Evolutionary conservation across 2,888 invertebrate species (phyloP).

Genomic region (Agapostemon virescens): DNA sequence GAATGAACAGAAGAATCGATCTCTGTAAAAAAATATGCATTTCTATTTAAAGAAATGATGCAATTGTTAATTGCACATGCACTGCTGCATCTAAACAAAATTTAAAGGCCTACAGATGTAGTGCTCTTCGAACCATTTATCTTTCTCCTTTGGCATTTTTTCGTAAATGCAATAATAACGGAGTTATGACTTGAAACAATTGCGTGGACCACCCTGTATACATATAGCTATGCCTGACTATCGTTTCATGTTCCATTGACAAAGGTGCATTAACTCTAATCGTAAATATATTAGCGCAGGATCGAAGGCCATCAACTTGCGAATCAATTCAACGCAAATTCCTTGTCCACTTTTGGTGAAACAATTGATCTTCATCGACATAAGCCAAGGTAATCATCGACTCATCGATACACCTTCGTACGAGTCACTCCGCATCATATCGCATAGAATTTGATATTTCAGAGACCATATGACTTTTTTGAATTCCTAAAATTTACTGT

Average conservation of each 20-base stretch:
- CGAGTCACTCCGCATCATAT: background rate
- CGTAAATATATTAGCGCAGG: constrained; percentile 35
- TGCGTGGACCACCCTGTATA: too few species aligned
- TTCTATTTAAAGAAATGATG: too few species aligned
- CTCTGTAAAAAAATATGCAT: too few species aligned
- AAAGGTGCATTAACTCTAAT: constrained; percentile 56
- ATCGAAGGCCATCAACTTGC: constrained; percentile 44
- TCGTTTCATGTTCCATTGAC: constrained; percentile 29
- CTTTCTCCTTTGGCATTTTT: too few species aligned
- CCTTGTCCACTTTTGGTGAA: constrained; percentile 53
- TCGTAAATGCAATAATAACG: too few species aligned
- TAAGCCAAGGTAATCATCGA: constrained; percentile 26
- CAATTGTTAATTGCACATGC: too few species aligned
- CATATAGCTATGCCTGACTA: background rate
- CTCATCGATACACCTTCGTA: background rate
- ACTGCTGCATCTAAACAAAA: too few species aligned
- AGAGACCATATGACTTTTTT: background rate
- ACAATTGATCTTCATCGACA: constrained; percentile 51
- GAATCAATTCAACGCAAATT: constrained; percentile 66
- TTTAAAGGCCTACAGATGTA: too few species aligned
- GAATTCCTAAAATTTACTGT: background rate
- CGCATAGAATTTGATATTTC: background rate
- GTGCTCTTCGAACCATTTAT: too few species aligned
- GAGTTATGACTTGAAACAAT: too few species aligned
- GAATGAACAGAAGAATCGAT: too few species aligned